A percentile compares a stretch with the other conserved stretches of the same genome.
These are phyloP conservation scores for Chirona hameri DNA, from an alignment of 2,888 invertebrate species.

Conservation along the genomic window DNA sequence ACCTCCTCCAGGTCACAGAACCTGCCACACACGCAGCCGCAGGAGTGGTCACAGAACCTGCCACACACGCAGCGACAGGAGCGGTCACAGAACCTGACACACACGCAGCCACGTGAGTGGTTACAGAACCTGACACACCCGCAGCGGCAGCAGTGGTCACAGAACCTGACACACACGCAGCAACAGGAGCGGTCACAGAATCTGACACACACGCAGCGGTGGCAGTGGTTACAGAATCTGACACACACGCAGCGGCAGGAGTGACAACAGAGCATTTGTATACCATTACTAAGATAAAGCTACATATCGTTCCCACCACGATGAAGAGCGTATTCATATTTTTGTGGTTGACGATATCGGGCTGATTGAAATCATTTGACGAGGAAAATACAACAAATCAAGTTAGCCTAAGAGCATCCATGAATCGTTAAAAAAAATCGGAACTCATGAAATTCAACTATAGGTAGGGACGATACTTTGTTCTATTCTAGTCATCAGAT, in stretches of 20 bases:
- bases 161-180: not conserved
- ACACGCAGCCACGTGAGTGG: not conserved
- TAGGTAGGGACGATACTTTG: too few relatives aligned
- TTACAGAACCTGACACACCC: constrained; percentile 40
- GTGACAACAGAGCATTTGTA: not conserved
- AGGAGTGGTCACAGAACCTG: constrained; percentile 44
- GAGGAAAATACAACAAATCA: too few relatives aligned
- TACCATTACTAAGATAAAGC: not conserved
- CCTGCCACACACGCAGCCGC: not conserved
- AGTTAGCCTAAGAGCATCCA: too few relatives aligned
- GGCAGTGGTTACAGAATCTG: too few relatives aligned
- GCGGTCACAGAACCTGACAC: constrained; percentile 40
- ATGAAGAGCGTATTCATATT: too few relatives aligned
- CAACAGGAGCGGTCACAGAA: not conserved
- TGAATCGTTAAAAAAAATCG: too few relatives aligned
- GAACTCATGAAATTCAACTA: too few relatives aligned
- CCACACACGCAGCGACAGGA: not conserved
- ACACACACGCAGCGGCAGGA: not conserved
- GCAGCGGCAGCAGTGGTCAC: not conserved
- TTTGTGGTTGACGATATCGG: too few relatives aligned
- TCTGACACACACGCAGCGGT: not conserved
- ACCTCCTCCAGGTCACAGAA: constrained; percentile 64
- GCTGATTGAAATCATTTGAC: too few relatives aligned
- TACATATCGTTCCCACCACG: too few relatives aligned
- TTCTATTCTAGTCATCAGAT: too few relatives aligned